Evolutionary conservation across 2,797 vertebrate genomes (phyloP), one percentile per base, ranked within the genome.

Genomic region (Crocidura indochinensis): DNA sequence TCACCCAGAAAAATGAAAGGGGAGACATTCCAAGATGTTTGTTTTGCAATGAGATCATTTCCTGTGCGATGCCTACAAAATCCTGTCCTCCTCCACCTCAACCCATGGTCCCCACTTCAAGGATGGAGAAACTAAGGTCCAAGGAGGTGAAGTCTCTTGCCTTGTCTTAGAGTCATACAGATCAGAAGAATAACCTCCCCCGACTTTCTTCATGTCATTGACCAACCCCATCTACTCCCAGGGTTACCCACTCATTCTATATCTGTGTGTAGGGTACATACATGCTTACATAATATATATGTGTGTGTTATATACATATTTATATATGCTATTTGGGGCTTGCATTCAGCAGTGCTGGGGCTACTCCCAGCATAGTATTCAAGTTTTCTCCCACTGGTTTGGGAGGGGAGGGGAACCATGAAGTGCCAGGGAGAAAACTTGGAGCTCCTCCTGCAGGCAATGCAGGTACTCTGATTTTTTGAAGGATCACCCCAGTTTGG

Each of bases 151-250:
- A 10, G 8, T 1, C 8, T 75, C 9, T 75, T 22, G 2, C 29
- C 56, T 9, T 4, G 29, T 24, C 4, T 26, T 11, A 1, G 10
- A 22, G 81, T 47, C 29, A 49, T 11, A 24, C 10, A 4, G 10
- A 26, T 20, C 38, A 0, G n/a, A 1, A 53, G 38, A n/a, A 44
- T 69, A 72, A 0, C 19, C 1, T 19, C 20, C 38, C 15, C 14
- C 71, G 2, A 19, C 31, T 69, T 22, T 27, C 24, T 1, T 26
- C 14, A 3, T 26, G 56, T 31, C 12, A 10, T 53, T 0, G 20
- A 4, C 15, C 11, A n/a, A 22, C 2, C 19, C 6, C 0, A 22
- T 2, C 2, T n/a, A 8, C 8, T 38, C 38, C 27, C 20, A 17
- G 0, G 24, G 22, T 69, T 22, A n/a, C 69, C 38, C 26, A n/a